phyloP scores from a whole-genome alignment of 2,888 invertebrate genomes.

The Spodoptera littoralis region DNA sequence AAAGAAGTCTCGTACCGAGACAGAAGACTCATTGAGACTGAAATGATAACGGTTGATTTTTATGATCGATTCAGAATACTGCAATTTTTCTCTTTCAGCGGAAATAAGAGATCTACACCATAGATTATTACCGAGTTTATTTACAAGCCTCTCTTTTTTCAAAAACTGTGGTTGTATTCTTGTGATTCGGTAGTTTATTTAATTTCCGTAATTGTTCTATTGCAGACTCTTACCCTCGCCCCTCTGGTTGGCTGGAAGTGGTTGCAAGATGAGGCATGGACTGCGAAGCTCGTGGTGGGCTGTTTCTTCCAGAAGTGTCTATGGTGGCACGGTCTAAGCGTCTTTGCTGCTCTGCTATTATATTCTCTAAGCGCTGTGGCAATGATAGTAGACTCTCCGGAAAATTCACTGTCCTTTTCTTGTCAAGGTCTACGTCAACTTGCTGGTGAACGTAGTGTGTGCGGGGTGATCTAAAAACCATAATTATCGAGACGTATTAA shows the following conservation, averaged over 20 bases:
- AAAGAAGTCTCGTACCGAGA: constrained; percentile 59
- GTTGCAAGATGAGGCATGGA: constrained; percentile 75
- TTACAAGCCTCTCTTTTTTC: no score
- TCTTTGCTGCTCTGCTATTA: constrained; percentile 74
- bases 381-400: constrained; percentile 75
- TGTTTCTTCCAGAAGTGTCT: constrained; percentile 70
- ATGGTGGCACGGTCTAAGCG: constrained; percentile 71
- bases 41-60: constrained; percentile 48
- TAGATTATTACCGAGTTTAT: no score
- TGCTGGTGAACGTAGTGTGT: constrained; percentile 41
- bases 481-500: neutral
- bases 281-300: constrained; percentile 70
- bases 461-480: constrained; percentile 63
- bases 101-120: no score
- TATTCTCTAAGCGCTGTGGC: constrained; percentile 74
- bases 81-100: neutral
- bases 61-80: constrained; percentile 16
- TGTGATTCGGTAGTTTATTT: neutral
- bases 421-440: constrained; percentile 63
- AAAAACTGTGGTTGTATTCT: no score
- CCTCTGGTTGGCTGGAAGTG: constrained; percentile 60
- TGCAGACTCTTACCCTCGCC: constrained; percentile 57
- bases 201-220: neutral
- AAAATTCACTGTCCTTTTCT: constrained; percentile 78
- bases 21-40: constrained; percentile 57